A percentile compares a stretch with the other conserved stretches of the same genome.
Conservation (phyloP, 2,113 vertebrate species). For the Pagrus major region DNA sequence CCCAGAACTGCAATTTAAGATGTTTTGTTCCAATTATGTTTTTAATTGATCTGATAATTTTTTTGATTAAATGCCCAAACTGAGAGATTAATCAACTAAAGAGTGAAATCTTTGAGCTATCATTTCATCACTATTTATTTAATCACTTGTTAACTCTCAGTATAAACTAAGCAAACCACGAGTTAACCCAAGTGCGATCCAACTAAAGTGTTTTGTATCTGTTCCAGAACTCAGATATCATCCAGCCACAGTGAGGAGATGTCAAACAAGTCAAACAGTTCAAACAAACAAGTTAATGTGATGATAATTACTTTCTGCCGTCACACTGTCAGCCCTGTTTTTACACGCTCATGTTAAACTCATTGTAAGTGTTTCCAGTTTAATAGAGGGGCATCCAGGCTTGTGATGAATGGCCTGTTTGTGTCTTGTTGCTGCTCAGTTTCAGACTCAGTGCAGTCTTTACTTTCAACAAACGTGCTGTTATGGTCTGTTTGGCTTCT, state of each 20-base stretch:
- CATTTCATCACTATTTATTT: too few relatives aligned
- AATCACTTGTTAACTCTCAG: background rate
- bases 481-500: constrained; percentile 49
- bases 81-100: background rate
- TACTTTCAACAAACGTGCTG: constrained; percentile 38
- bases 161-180: background rate
- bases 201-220: background rate
- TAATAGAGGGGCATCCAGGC: constrained; percentile 21
- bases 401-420: constrained; percentile 57
- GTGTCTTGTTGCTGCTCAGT: constrained; percentile 30
- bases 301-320: background rate
- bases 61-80: background rate
- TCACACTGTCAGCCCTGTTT: constrained; percentile 9
- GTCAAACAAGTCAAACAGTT: constrained; percentile 1
- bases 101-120: background rate
- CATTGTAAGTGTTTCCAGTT: constrained; percentile 28
- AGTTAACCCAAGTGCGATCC: background rate
- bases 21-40: background rate
- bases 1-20: background rate
- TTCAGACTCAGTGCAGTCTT: constrained; percentile 35
- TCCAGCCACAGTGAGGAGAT: background rate
- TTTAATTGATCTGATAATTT: background rate
- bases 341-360: constrained; percentile 6
- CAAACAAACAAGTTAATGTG: constrained; percentile 9
- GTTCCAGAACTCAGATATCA: background rate